These are phyloP conservation scores for Neopipo cinnamomea DNA, from an alignment of 2,113 vertebrate genomes.

Conservation along the genomic window DNA sequence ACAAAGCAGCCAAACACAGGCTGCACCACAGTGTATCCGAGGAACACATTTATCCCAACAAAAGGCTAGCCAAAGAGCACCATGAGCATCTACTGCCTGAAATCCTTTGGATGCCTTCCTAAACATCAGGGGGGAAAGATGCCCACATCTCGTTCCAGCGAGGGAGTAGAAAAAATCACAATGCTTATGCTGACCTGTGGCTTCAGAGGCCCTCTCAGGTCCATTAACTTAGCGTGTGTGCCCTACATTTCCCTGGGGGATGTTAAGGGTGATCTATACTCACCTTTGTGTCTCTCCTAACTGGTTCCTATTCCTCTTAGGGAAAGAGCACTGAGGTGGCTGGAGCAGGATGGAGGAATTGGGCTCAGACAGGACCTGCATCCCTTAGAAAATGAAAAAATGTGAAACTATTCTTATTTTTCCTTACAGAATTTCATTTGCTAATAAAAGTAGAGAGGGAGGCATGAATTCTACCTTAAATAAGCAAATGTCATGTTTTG, in stretches of 20 bases:
- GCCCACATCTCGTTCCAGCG: not conserved
- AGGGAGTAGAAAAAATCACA: not conserved
- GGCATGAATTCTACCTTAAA: conserved; percentile 42
- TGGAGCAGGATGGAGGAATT: not conserved
- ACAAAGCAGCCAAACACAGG: not conserved
- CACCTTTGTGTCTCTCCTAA: not conserved
- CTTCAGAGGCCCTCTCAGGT: not conserved
- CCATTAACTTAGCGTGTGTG: not conserved
- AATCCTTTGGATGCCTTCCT: not conserved
- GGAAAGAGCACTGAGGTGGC: not conserved
- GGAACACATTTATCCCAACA: not conserved
- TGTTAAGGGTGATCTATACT: not conserved
- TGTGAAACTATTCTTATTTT: not conserved
- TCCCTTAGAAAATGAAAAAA: not conserved
- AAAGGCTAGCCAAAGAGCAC: not conserved
- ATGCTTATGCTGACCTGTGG: not conserved
- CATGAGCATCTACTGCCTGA: not conserved
- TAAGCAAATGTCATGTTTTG: conserved; percentile 65
- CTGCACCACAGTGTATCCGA: not conserved
- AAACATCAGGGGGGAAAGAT: not conserved
- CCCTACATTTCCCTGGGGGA: not conserved
- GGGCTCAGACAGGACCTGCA: not conserved
- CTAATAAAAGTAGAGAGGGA: conserved; percentile 56
- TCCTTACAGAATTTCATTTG: conserved; percentile 27
- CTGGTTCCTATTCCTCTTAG: not conserved